A percentile compares a stretch with the other conserved stretches of the same genome.
Conservation (phyloP, 2,797 vertebrate species). For the Bradypodion ventrale region DNA sequence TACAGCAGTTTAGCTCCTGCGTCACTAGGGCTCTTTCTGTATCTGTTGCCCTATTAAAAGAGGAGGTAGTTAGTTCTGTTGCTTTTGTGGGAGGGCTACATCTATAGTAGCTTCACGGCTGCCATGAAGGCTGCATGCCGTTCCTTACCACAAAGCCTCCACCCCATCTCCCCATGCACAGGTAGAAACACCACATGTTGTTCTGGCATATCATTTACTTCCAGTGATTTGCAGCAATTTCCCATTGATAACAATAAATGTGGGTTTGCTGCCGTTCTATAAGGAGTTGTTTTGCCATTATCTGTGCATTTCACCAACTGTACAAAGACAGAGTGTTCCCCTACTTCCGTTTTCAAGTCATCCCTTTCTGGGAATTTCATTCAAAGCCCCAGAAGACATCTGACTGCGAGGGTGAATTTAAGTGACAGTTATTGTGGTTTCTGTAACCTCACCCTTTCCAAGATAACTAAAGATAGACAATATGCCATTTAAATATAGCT, state of each 20-base stretch:
- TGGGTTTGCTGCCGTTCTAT: background rate
- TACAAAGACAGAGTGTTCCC: constrained; percentile 2
- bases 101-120: background rate
- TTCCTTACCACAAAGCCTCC: background rate
- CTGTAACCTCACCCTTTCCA: background rate
- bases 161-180: background rate
- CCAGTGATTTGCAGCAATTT: too few species aligned
- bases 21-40: too few species aligned
- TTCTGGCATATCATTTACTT: background rate
- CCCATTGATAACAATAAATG: background rate
- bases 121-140: too few species aligned
- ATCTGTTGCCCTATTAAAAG: too few species aligned
- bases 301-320: background rate
- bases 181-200: too few species aligned
- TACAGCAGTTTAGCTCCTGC: too few species aligned
- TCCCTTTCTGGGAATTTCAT: constrained; percentile 36
- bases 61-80: too few species aligned
- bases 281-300: background rate
- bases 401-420: background rate
- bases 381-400: constrained; percentile 20
- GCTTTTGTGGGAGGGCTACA: too few species aligned
- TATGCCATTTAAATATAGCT: constrained; percentile 46
- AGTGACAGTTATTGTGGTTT: constrained; percentile 27
- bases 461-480: constrained; percentile 4
- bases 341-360: constrained; percentile 32